These are phyloP conservation scores for Varroa destructor DNA, from an alignment of 1,140 invertebrate species.

Conservation along the genomic window DNA sequence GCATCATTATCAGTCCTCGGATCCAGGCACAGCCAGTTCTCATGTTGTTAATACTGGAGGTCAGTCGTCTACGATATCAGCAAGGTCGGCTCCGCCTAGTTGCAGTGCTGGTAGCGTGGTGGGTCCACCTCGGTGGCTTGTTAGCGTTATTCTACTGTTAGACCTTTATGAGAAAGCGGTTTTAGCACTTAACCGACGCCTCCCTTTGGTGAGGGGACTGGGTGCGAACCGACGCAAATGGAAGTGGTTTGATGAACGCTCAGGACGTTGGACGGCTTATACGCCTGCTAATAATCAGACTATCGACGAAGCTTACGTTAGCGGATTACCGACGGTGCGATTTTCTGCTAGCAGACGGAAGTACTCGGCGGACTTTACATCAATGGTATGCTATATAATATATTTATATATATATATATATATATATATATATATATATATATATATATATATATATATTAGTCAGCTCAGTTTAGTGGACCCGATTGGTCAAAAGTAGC, in stretches of 20 bases:
- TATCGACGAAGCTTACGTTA: conserved; percentile 68
- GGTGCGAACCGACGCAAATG: conserved; percentile 42
- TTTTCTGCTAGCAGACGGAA: conserved; percentile 59
- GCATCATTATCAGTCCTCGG: no score
- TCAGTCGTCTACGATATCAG: no score
- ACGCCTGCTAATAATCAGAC: conserved; percentile 58
- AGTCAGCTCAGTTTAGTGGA: no score
- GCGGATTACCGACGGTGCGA: conserved; percentile 56
- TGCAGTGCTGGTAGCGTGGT: conserved; percentile 25
- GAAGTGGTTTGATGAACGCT: conserved; percentile 74
- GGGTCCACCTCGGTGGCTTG: conserved; percentile 62
- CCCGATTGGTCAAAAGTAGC: no score
- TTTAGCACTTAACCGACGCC: conserved; percentile 54
- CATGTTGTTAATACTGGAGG: no score
- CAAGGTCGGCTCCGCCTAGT: no score
- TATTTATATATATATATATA: no score
- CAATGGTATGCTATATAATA: conserved; percentile 51
- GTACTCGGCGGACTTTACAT: conserved; percentile 64
- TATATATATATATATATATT: no score
- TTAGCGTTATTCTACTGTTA: conserved; percentile 59
- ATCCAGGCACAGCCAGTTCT: no score
- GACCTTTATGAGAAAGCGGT: conserved; percentile 69
- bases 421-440: no score
- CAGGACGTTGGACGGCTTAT: conserved; percentile 66
- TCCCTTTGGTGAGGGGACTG: conserved; percentile 49